Percentiles rank a stretch among this genome's conserved stretches.
Conservation (phyloP, 2,888 invertebrate species). For the Caenorhabditis sulstoni region DNA sequence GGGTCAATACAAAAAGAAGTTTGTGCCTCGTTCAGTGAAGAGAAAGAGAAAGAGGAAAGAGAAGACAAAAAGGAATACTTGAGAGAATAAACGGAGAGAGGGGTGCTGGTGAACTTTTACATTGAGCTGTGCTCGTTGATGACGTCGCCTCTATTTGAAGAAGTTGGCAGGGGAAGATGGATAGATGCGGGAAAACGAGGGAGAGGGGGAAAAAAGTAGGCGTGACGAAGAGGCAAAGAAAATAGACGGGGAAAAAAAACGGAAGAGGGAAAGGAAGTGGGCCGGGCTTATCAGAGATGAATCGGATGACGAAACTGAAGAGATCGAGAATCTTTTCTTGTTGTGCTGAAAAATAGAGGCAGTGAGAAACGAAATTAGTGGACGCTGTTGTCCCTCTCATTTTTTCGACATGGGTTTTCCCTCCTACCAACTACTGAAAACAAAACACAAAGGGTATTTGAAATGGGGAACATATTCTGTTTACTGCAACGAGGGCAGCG, state of each 20-base stretch:
- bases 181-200: slow-evolving; percentile 17
- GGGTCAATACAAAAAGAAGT: slow-evolving; percentile 56
- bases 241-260: neutral
- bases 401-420: neutral
- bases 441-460: slow-evolving; percentile 14
- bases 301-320: slow-evolving; percentile 14
- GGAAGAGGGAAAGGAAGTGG: slow-evolving; percentile 8
- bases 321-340: slow-evolving; percentile 30
- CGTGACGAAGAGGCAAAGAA: slow-evolving; percentile 32
- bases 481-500: slow-evolving; percentile 7
- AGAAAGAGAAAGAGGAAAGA: slow-evolving; percentile 15
- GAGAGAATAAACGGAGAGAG: slow-evolving; percentile 24
- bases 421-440: slow-evolving; percentile 4
- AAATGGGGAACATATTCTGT: slow-evolving; percentile 23
- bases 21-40: slow-evolving; percentile 25
- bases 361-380: slow-evolving; percentile 4
- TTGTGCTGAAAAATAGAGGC: neutral
- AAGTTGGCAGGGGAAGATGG: slow-evolving; percentile 41
- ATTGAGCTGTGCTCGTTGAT: slow-evolving; percentile 54
- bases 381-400: slow-evolving; percentile 3
- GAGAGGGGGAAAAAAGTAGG: slow-evolving; percentile 36
- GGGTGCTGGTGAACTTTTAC: slow-evolving; percentile 45
- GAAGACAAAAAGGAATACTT: slow-evolving; percentile 27
- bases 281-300: slow-evolving; percentile 25
- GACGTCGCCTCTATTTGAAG: slow-evolving; percentile 47